Evolutionary conservation across 2,888 invertebrate species (phyloP).

Genomic region (Clunio marinus): DNA sequence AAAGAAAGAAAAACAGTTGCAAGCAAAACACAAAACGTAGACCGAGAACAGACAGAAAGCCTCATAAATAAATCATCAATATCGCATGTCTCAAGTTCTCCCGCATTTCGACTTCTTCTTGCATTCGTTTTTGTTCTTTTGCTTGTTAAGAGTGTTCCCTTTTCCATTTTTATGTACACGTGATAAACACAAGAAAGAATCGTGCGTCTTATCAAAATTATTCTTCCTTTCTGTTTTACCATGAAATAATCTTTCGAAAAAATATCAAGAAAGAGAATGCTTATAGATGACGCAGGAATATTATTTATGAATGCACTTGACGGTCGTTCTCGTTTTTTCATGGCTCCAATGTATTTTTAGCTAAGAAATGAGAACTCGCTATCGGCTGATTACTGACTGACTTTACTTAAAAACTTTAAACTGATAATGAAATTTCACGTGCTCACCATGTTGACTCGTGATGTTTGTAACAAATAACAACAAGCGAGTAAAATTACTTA

Average conservation of each 20-base stretch:
- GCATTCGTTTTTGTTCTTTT: background rate
- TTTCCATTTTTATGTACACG: background rate
- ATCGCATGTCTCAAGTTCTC: conserved; percentile 5
- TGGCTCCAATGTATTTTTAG: background rate
- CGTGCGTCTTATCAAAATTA: too few species aligned
- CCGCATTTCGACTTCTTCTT: conserved; percentile 7
- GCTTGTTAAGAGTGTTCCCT: too few species aligned
- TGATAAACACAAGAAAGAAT: conserved; percentile 6
- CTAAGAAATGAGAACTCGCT: background rate
- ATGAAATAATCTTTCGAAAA: background rate
- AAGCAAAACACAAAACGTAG: too few species aligned
- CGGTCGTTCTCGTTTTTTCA: background rate
- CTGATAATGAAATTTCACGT: conserved; percentile 26
- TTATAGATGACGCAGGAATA: too few species aligned
- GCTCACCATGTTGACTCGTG: conserved; percentile 31
- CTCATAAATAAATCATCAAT: conserved; percentile 5
- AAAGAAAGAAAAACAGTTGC: too few species aligned
- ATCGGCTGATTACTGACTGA: background rate
- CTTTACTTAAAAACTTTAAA: background rate
- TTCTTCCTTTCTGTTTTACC: too few species aligned
- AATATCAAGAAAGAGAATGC: too few species aligned
- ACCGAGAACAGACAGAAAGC: background rate
- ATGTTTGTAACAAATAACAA: background rate
- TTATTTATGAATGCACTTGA: background rate
- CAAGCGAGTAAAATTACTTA: conserved; percentile 23